These are phyloP conservation scores for Melanerpes formicivorus DNA, from an alignment of 2,113 vertebrate species.

Conservation along the genomic window DNA sequence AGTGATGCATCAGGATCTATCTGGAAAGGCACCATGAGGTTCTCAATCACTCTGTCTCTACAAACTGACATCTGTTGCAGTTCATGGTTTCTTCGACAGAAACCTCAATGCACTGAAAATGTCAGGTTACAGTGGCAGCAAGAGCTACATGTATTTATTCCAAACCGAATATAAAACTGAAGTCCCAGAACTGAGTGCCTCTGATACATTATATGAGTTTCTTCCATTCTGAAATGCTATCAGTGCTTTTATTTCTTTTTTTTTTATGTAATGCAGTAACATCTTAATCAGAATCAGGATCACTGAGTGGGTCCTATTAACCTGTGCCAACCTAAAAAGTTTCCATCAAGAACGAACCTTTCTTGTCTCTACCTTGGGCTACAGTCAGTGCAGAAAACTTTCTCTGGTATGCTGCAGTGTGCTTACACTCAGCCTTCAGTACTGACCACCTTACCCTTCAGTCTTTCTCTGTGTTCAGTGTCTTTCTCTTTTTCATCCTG, in stretches of 20 bases:
- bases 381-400: not conserved
- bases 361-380: not conserved
- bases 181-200: not conserved
- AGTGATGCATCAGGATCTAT: constrained; percentile 20
- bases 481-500: not conserved
- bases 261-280: not conserved
- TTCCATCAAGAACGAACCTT: not conserved
- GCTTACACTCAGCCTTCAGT: not conserved
- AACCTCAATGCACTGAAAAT: constrained; percentile 21
- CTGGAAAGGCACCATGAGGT: not conserved
- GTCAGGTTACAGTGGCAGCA: constrained; percentile 11
- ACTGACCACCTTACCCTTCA: not conserved
- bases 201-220: not conserved
- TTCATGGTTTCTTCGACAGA: not conserved
- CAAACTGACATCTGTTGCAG: constrained; percentile 13
- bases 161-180: not conserved
- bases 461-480: not conserved
- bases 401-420: rapidly evolving
- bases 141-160: constrained; percentile 35
- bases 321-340: not conserved
- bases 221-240: not conserved
- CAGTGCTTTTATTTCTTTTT: not conserved
- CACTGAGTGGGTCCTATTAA: not conserved
- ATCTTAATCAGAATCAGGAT: not conserved
- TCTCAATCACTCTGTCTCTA: constrained; percentile 20